Evolutionary conservation across 2,797 vertebrate genomes (phyloP), one percentile per base, ranked within the genome.

Genomic region (Hypotaenidia philippensis): DNA sequence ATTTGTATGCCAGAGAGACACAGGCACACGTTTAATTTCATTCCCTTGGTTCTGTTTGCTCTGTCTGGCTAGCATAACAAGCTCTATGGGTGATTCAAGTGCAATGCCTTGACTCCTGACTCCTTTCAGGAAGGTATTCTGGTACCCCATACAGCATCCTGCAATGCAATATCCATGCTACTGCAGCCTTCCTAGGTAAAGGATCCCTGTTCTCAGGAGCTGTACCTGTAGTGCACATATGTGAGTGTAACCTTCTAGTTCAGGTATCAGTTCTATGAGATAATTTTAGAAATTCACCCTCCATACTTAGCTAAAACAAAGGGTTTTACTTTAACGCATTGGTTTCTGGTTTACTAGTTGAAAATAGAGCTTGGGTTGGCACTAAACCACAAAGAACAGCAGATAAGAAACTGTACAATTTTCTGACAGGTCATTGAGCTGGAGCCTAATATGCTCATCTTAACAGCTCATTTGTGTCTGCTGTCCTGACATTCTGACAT

Each of bases 391-490:
- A 50, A 70, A 83, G 64, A 71, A 70, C 52, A 20, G 68, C 2
- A 9, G 44, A 44, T 64, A 82, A 82, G 74, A 65, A 93, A 69
- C 80, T 60, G 60, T 78, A 26, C 49, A 50, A 26, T 86, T 86
- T 95, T 82, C 79, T 96, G 95, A 94, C 91, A 95, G 80, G 79
- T 80, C 89, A 75, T 3, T 93, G 90, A 96, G 91, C 83, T 0
- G 18, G 41, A 95, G 85, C 83, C 29, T 76, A 17, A 11, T 1
- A 3, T 10, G 36, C 92, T 90, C 38, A 13, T 84, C 63, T 81
- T 83, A 92, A 84, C 77, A 81, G 90, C 81, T 93, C 91, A 44
- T 92, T 88, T 68, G 93, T 85, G 74, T 82, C 87, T 68, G 83
- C 87, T 71, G 88, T 36, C 63, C 87, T 76, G 78, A 76, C 63